phyloP scores from a whole-genome alignment of 2,113 vertebrate genomes.

The Gymnocephalus cernua region DNA sequence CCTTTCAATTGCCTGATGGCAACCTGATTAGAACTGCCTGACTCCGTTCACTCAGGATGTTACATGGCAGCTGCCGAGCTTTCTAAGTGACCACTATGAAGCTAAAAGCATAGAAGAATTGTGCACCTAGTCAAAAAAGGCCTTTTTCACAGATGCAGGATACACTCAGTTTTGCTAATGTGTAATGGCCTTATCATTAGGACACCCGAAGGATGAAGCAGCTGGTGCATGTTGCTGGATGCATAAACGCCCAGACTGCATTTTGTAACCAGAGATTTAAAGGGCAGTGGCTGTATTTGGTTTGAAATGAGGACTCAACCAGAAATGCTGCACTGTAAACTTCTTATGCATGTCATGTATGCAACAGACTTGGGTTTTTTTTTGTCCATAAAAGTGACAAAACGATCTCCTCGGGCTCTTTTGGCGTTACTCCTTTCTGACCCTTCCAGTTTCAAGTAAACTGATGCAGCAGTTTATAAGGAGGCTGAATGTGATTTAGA shows the following conservation, averaged over 20 bases:
- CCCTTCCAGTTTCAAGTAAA: constrained; percentile 1
- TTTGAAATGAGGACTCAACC: not conserved
- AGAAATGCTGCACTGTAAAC: not conserved
- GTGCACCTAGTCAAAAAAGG: not conserved
- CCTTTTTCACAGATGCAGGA: not conserved
- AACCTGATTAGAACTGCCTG: not conserved
- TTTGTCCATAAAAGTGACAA: not conserved
- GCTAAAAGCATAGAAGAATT: not conserved
- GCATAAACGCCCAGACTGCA: not conserved
- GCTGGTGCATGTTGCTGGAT: not conserved
- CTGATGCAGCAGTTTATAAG: not conserved
- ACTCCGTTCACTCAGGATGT: not conserved
- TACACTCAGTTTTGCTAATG: not conserved
- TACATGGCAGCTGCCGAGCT: constrained; percentile 1
- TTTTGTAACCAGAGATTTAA: not conserved
- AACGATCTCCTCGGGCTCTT: not conserved
- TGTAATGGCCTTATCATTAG: not conserved
- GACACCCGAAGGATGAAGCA: not conserved
- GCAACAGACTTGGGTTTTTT: not conserved
- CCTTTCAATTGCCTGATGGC: not conserved
- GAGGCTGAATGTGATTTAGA: constrained; percentile 5
- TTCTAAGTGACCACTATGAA: constrained; percentile 2
- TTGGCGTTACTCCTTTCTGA: not conserved
- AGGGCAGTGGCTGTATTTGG: not conserved
- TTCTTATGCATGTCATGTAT: not conserved